Evolutionary conservation across 2,797 vertebrate genomes (phyloP), one percentile per base, ranked within the genome.

Genomic region (Bradypodion pumilum): DNA sequence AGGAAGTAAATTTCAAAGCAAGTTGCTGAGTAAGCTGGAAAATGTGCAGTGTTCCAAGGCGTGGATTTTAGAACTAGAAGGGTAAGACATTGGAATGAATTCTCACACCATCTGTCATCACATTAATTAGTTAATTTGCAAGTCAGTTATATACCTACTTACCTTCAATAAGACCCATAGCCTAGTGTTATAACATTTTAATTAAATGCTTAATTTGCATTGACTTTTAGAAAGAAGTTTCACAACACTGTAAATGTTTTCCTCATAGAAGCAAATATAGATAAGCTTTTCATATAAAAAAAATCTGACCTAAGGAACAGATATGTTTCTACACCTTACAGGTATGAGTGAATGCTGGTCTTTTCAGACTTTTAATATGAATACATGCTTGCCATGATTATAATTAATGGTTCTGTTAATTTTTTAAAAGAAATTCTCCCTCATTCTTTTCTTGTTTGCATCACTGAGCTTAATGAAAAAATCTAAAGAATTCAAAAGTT

Each of bases 51-150:
- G 52, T 49, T 63, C 15, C 5, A 87, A 81, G 85, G 70, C 0
- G 7, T 77, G 40, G 0, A 1, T 70, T n/a, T 85, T 79, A 73
- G 69, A 90, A 74, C 5, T 35, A 85, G 82, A 85, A 72, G 27
- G 5, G 70, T 16, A 49, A 63, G 46, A 60, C 27, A 46, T 29
- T 5, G 10, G 74, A 60, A 66, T 35, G 1, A 66, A 66, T 44
- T 60, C 66, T 42, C 9, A 27, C 9, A 5, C 32, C 23, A 69
- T 5, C n/a, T 68, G 27, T 75, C 27, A 19, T n/a, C 13, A 44
- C 56, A 65, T 56, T n/a, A 69, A 40, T n/a, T 29, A 40, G 37
- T 78, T 78, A 16, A 78, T 19, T n/a, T n/a, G n/a, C 42, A 84
- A 72, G 72, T 46, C 23, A 49, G 37, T 68, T 70, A 44, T 5